Base-by-base conservation (phyloP, 2,888 invertebrate genomes). In the Dermolepida albohirtum region DNA sequence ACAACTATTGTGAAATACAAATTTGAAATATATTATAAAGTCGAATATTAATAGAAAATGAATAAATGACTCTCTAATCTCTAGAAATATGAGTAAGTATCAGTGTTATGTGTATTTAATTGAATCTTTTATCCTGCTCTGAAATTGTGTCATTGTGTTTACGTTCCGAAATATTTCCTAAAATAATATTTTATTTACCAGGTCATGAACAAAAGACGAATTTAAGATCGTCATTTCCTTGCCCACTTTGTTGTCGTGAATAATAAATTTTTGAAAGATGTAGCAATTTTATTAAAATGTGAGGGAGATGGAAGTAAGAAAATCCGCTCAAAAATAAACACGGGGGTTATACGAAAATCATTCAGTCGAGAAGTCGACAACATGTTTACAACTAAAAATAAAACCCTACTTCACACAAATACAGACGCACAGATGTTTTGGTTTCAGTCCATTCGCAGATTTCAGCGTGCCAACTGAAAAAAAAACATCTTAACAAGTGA, bases 371-470 rank as follows among this genome's bases (percentile, higher is more conserved):
- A 34, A 47, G 47, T 62, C 59, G 50, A 67, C 66, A 67, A 67
- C 66, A 67, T 67, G 66, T 67, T 67, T 67, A 67, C 66, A 59
- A 67, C 66, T 67, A 67, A 51, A 67, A 67, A 67, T 67, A 67
- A 47, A 54, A 43, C 43, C 54, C 29, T 29, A 52, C 65, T 44
- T 65, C 47, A 34, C 65, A 65, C 52, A 64, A 65, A 65, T 54
- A 65, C 54, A 41, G 54, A 65, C 65, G 65, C 65, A 34, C 29
- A 43, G 16, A 65, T 52, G 65, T 65, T 65, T 65, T 65, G 52
- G 44, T 52, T 52, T 65, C 66, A 59, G 59, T 66, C 55, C 44
- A 57, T 59, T 57, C 66, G 66, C 57, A 57, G 50, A 50, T 66
- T 59, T 66, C 55, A 57, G 34, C 47, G 59, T 62, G 59, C 59